Evolutionary conservation across 1,140 invertebrate species (phyloP).

Genomic region (Asbolus verrucosus): DNA sequence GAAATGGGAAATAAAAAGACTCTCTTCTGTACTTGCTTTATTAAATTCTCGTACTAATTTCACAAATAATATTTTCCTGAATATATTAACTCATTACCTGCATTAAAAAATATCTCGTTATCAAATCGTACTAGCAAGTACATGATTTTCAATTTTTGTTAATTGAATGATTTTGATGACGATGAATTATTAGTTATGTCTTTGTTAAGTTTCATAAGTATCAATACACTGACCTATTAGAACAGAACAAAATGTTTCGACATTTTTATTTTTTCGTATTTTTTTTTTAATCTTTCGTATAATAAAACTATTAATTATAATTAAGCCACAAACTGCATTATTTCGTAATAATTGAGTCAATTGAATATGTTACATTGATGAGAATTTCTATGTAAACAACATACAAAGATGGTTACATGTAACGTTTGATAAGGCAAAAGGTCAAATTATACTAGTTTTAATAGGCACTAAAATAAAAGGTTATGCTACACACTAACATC

Average conservation of each 20-base stretch:
- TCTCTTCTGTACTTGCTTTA: conserved; percentile 24
- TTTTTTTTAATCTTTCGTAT: conserved; percentile 33
- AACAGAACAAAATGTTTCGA: conserved; percentile 27
- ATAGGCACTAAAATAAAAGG: conserved; percentile 51
- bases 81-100: conserved; percentile 2
- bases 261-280: conserved; percentile 32
- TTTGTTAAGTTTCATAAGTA: conserved; percentile 26
- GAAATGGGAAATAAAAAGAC: not conserved
- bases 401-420: conserved; percentile 46
- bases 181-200: conserved; percentile 33
- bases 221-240: conserved; percentile 33
- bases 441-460: conserved; percentile 49
- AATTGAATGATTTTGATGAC: conserved; percentile 35
- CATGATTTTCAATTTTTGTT: conserved; percentile 20
- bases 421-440: conserved; percentile 48
- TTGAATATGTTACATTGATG: conserved; percentile 39
- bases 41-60: conserved; percentile 9
- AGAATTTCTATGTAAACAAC: conserved; percentile 43
- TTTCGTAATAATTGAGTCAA: conserved; percentile 31
- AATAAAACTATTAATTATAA: conserved; percentile 35
- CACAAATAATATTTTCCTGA: conserved; percentile 10
- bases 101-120: conserved; percentile 19
- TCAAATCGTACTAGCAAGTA: conserved; percentile 18
- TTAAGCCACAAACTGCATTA: conserved; percentile 42
- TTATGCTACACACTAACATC: conserved; percentile 48